A percentile compares a stretch with the other conserved stretches of the same genome.
These are phyloP conservation scores for Darwinula stevensoni DNA, from an alignment of 2,888 invertebrate species.

Conservation along the genomic window DNA sequence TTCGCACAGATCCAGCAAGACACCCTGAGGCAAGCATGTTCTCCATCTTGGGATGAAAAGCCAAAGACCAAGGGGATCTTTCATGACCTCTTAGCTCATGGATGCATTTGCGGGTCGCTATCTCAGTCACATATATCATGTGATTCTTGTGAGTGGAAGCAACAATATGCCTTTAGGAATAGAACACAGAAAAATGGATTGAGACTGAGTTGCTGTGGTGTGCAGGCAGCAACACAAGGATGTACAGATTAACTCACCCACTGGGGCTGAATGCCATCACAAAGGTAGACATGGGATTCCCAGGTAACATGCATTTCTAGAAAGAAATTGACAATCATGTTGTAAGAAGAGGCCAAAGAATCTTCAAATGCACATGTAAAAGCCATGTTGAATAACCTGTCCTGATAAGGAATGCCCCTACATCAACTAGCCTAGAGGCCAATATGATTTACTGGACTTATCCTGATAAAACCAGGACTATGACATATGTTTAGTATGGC, in stretches of 20 bases:
- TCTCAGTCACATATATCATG: conserved; percentile 50
- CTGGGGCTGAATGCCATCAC: conserved; percentile 65
- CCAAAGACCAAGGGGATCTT: conserved; percentile 65
- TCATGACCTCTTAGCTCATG: conserved; percentile 50
- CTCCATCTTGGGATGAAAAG: conserved; percentile 54
- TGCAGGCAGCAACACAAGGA: conserved; percentile 4
- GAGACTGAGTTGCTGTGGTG: too few species aligned
- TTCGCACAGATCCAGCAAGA: conserved; percentile 57
- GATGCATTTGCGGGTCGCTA: conserved; percentile 43
- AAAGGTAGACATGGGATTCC: conserved; percentile 45
- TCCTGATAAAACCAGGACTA: too few species aligned
- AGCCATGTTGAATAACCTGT: too few species aligned
- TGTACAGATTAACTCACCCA: conserved; percentile 25
- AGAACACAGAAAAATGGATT: too few species aligned
- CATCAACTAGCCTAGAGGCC: too few species aligned
- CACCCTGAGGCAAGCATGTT: conserved; percentile 63
- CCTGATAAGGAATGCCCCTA: too few species aligned
- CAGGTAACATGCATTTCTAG: conserved; percentile 17
- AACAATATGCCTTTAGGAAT: conserved; percentile 30
- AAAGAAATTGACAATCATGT: too few species aligned
- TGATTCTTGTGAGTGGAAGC: conserved; percentile 74
- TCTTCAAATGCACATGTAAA: too few species aligned
- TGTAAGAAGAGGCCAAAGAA: too few species aligned
- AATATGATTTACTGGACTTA: too few species aligned
- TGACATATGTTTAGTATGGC: too few species aligned